Evolutionary conservation across 1,140 invertebrate species (phyloP).

Genomic region (Atopsyche davidsoni): DNA sequence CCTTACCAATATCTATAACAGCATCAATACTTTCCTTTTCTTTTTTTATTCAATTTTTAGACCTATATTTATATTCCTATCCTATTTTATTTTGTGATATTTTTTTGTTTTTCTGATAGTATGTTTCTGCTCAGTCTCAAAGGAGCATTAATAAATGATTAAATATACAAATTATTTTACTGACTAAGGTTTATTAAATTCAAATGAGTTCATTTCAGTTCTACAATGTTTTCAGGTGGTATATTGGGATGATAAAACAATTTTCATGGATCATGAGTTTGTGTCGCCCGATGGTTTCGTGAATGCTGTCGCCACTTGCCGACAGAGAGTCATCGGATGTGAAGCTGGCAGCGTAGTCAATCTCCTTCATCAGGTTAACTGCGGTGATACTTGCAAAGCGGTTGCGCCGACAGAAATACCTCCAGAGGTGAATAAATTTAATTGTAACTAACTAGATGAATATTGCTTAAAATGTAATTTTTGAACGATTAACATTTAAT

Average conservation of each 20-base stretch:
- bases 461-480: too few relatives aligned
- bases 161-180: neutral
- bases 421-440: conserved; percentile 42
- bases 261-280: conserved; percentile 84
- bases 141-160: too few relatives aligned
- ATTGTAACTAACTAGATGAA: too few relatives aligned
- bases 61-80: too few relatives aligned
- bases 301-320: conserved; percentile 71
- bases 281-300: conserved; percentile 75
- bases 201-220: neutral
- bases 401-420: conserved; percentile 60
- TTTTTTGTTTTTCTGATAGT: too few relatives aligned
- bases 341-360: conserved; percentile 58
- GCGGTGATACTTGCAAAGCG: conserved; percentile 60
- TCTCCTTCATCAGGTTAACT: conserved; percentile 57
- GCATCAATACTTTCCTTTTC: too few relatives aligned
- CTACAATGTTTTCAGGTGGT: conserved; percentile 46
- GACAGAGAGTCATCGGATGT: conserved; percentile 67
- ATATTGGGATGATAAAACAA: conserved; percentile 77
- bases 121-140: too few relatives aligned
- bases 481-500: too few relatives aligned
- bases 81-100: too few relatives aligned
- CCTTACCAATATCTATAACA: too few relatives aligned
- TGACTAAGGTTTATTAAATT: neutral
- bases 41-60: too few relatives aligned